These are phyloP conservation scores for Fulmarus glacialis DNA, from an alignment of 2,113 vertebrate species.

Conservation along the genomic window DNA sequence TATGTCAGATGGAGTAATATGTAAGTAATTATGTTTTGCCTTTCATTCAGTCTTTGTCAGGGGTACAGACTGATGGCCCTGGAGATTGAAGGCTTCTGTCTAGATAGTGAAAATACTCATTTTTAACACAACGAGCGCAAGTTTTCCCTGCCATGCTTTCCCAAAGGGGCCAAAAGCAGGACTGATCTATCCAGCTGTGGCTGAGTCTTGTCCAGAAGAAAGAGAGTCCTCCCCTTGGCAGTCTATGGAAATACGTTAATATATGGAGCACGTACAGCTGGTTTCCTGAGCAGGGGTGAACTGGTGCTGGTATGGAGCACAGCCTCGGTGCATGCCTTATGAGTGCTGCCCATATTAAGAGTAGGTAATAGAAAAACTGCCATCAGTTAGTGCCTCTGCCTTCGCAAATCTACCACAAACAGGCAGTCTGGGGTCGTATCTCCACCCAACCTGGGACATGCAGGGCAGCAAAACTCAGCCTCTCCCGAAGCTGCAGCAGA, in stretches of 20 bases:
- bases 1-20: background rate
- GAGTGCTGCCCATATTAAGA: background rate
- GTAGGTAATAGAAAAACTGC: background rate
- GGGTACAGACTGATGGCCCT: conserved; percentile 1
- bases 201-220: background rate
- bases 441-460: background rate
- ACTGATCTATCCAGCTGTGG: background rate
- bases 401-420: background rate
- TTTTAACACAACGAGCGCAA: background rate
- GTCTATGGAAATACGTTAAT: background rate
- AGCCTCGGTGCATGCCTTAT: rapidly evolving
- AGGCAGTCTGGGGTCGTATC: background rate
- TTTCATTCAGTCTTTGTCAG: conserved; percentile 32
- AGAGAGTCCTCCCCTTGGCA: background rate
- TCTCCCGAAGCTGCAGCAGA: background rate
- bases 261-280: background rate
- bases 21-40: conserved; percentile 13
- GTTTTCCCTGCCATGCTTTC: background rate
- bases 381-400: background rate
- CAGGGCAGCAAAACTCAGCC: background rate
- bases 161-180: background rate
- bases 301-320: background rate
- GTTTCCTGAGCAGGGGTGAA: background rate
- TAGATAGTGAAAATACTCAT: background rate
- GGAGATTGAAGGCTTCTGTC: conserved; percentile 8